These are phyloP conservation scores for Brachynemurus nebulosus DNA, from an alignment of 2,888 invertebrate genomes.

Conservation along the genomic window DNA sequence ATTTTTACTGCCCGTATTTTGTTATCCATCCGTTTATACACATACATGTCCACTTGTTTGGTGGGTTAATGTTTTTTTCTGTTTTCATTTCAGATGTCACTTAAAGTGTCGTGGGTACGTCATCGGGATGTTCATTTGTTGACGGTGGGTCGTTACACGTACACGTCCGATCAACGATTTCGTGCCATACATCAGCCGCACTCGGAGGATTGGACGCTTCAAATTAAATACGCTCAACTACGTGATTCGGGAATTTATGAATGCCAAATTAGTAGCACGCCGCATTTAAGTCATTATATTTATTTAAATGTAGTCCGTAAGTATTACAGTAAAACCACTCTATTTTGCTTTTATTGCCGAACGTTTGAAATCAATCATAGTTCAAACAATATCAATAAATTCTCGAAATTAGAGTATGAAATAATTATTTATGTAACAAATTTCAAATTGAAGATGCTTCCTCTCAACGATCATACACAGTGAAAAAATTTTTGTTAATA, in stretches of 20 bases:
- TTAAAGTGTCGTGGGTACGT: slow-evolving; percentile 85
- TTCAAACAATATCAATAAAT: too few relatives aligned
- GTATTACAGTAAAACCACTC: too few relatives aligned
- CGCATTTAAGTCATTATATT: slow-evolving; percentile 84
- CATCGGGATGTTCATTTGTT: slow-evolving; percentile 81
- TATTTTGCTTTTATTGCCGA: too few relatives aligned
- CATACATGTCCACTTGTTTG: background rate
- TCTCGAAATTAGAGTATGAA: too few relatives aligned
- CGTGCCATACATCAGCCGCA: slow-evolving; percentile 73
- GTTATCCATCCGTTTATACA: too few relatives aligned
- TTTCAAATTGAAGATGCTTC: too few relatives aligned
- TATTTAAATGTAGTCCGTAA: slow-evolving; percentile 83
- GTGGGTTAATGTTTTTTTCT: slow-evolving; percentile 9
- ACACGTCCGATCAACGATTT: slow-evolving; percentile 84
- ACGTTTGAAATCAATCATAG: too few relatives aligned
- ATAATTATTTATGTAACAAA: too few relatives aligned
- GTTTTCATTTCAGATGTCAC: slow-evolving; percentile 44
- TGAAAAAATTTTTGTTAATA: too few relatives aligned
- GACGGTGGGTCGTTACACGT: slow-evolving; percentile 80
- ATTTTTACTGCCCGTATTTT: too few relatives aligned
- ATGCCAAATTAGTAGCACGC: slow-evolving; percentile 87
- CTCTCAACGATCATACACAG: too few relatives aligned
- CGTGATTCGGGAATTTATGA: slow-evolving; percentile 84
- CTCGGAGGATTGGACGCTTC: slow-evolving; percentile 83
- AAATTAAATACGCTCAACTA: slow-evolving; percentile 85